Evolutionary conservation across 1,140 invertebrate genomes (phyloP), one percentile per base, ranked within the genome.

Genomic region (Nephotettix cincticeps): DNA sequence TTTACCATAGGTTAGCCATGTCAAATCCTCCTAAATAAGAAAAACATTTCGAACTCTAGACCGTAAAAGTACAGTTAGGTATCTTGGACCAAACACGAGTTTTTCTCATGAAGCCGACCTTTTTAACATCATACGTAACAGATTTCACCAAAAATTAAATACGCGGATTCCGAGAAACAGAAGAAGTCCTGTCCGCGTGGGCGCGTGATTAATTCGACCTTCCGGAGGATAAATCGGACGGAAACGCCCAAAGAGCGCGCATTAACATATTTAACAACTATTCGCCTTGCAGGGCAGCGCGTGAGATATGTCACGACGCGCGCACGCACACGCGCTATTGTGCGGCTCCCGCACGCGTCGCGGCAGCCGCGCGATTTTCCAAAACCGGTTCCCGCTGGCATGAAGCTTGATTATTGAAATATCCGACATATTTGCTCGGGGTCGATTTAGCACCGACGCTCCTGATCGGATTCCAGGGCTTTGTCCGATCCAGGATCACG

Each of bases 201-300:
- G 47, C 47, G 36, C 47, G 14, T 51, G 47, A 51, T 51, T 51
- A 51, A 51, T 51, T 51, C 19, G 47, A 21, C 47, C 19, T 51
- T 51, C 47, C 19, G 47, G n/a, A n/a, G 32, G 19, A 51, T 51
- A 51, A 51, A 51, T 51, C 4, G 47, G 4, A n/a, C 19, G 21
- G 47, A 51, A 51, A 51, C 47, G 47, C 47, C 47, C 47, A 51
- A 51, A 51, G 21, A 51, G 6, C 47, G 47, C 47, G n/a, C 47
- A 51, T 51, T 51, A 9, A 51, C 47, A 51, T 51, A 51, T 51
- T 51, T 51, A 51, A 51, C 4, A 21, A 51, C 47, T 19, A 19
- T 51, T 51, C 47, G 47, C 47, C 47, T 51, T 51, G 14, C 47
- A 51, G 47, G 14, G 47, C 47, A 51, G 6, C 47, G 47, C 19